Percentiles rank a stretch among this genome's conserved stretches.
These are phyloP conservation scores for Pangasius sanitwongsei DNA, from an alignment of 2,797 vertebrate species.

Conservation along the genomic window DNA sequence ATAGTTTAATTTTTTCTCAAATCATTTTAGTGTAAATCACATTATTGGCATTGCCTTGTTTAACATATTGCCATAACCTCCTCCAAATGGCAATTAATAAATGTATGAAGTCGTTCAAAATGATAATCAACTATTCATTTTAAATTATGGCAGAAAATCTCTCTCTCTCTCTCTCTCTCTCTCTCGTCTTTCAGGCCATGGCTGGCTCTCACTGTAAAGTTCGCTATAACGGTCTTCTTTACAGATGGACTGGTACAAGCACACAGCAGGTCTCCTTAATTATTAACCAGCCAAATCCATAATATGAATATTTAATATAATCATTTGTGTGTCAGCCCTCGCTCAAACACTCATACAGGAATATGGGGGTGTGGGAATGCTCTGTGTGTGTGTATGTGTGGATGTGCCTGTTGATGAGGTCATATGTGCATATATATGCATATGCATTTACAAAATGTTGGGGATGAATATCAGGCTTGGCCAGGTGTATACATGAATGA, in stretches of 20 bases:
- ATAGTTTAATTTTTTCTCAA: slow-evolving; percentile 12
- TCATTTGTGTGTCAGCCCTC: slow-evolving; percentile 63
- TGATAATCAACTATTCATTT: slow-evolving; percentile 14
- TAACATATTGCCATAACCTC: neutral
- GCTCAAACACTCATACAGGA: slow-evolving; percentile 37
- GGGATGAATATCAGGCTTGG: slow-evolving; percentile 10
- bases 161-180: slow-evolving; percentile 8
- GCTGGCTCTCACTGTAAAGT: slow-evolving; percentile 4
- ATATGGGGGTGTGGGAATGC: slow-evolving; percentile 34
- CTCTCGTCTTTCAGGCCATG: neutral
- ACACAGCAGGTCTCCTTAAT: slow-evolving; percentile 73
- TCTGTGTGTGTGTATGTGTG: slow-evolving; percentile 43
- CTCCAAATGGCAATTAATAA: slow-evolving; percentile 18
- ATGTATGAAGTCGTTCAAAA: slow-evolving; percentile 1
- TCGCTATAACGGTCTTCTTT: slow-evolving; percentile 55
- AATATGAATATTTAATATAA: slow-evolving; percentile 75
- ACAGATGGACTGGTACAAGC: slow-evolving; percentile 74
- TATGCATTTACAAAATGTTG: slow-evolving; percentile 19
- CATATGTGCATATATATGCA: slow-evolving; percentile 15
- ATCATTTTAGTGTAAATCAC: slow-evolving; percentile 14
- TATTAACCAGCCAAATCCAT: slow-evolving; percentile 78
- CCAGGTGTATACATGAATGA: neutral
- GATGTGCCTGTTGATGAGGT: slow-evolving; percentile 50
- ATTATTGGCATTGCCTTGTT: slow-evolving; percentile 11
- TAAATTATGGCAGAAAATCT: slow-evolving; percentile 7